These are phyloP conservation scores for Noctua comes DNA, from an alignment of 2,888 invertebrate genomes.

Conservation along the genomic window DNA sequence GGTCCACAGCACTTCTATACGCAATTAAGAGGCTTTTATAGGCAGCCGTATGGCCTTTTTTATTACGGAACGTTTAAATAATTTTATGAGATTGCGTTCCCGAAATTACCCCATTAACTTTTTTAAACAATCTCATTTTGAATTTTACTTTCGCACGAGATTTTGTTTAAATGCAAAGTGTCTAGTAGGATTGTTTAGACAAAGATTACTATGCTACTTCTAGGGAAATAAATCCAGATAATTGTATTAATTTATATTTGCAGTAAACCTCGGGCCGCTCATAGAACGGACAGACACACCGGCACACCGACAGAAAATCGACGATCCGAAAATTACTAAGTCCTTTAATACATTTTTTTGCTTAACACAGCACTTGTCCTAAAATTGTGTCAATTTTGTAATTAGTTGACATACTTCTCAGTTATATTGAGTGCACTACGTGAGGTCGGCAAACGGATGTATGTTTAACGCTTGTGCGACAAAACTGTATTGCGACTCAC, in stretches of 20 bases:
- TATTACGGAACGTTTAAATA: constrained; percentile 87
- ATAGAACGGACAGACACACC: not conserved
- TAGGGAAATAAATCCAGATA: not conserved
- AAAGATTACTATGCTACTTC: not conserved
- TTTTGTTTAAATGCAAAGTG: constrained; percentile 63
- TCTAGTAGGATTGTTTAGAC: constrained; percentile 16
- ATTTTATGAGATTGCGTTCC: constrained; percentile 87
- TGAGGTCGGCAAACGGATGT: too few species aligned
- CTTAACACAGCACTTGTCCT: not conserved
- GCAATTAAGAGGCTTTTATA: constrained; percentile 85
- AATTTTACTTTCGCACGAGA: constrained; percentile 72
- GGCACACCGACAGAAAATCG: not conserved
- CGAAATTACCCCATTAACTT: constrained; percentile 85
- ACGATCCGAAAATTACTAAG: not conserved
- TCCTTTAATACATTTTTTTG: not conserved
- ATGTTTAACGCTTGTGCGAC: too few species aligned
- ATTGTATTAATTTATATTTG: not conserved
- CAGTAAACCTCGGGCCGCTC: not conserved
- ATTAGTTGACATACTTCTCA: not conserved
- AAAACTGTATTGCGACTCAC: too few species aligned
- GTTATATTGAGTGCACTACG: not conserved
- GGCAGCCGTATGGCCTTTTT: constrained; percentile 83
- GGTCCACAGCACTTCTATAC: constrained; percentile 69
- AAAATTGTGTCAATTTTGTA: not conserved
- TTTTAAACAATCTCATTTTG: constrained; percentile 81